These are phyloP conservation scores for Hydrocynus forskahlii DNA, from an alignment of 2,797 vertebrate genomes.

Conservation along the genomic window DNA sequence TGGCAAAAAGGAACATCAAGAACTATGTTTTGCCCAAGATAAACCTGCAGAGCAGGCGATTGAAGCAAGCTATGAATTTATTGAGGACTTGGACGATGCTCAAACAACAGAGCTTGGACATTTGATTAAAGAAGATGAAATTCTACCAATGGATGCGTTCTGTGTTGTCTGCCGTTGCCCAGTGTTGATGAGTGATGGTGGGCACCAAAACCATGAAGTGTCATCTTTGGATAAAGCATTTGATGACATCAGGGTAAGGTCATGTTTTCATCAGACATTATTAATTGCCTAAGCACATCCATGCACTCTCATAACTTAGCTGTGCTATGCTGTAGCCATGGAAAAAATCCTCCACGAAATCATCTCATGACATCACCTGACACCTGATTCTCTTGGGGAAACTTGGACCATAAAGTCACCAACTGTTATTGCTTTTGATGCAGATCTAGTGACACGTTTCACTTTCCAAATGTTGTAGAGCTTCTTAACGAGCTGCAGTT, in stretches of 20 bases:
- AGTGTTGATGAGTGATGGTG: conserved; percentile 81
- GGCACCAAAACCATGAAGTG: conserved; percentile 86
- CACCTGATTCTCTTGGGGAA: conserved; percentile 55
- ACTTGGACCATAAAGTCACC: conserved; percentile 47
- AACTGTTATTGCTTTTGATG: conserved; percentile 18
- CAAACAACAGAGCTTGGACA: conserved; percentile 67
- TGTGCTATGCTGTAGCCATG: conserved; percentile 4
- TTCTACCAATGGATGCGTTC: conserved; percentile 84
- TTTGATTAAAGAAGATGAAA: conserved; percentile 75
- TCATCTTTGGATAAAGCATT: conserved; percentile 83
- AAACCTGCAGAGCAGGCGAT: conserved; percentile 70
- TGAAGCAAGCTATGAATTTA: conserved; percentile 82
- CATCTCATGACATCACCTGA: conserved; percentile 62
- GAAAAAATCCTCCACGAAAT: conserved; percentile 56
- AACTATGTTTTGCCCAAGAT: conserved; percentile 63
- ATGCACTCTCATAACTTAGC: not conserved
- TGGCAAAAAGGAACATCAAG: conserved; percentile 57
- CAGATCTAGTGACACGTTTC: conserved; percentile 10
- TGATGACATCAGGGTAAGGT: conserved; percentile 81
- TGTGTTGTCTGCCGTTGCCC: conserved; percentile 86
- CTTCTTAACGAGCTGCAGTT: not conserved
- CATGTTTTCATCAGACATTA: not conserved
- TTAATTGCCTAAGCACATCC: not conserved
- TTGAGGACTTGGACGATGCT: conserved; percentile 78
- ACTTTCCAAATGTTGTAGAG: not conserved